phyloP scores from a whole-genome alignment of 2,797 vertebrate genomes.

The Cyclopterus lumpus region DNA sequence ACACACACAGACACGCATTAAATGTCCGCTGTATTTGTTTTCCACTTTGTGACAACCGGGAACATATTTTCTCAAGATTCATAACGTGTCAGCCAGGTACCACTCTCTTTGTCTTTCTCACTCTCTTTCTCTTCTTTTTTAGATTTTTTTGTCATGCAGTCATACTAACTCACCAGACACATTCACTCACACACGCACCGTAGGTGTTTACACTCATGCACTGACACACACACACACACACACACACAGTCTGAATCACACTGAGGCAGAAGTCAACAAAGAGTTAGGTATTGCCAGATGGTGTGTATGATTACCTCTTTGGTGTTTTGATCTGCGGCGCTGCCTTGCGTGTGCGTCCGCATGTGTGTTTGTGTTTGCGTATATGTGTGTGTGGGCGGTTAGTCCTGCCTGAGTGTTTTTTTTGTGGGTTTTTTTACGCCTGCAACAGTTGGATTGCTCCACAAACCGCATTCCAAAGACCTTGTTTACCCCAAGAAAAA shows the following conservation, averaged over 20 bases:
- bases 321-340: constrained; percentile 56
- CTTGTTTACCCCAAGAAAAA: constrained; percentile 54
- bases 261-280: constrained; percentile 60
- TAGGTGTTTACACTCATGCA: constrained; percentile 40
- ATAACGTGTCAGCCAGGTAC: constrained; percentile 32
- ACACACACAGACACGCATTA: neutral
- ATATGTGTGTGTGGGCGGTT: constrained; percentile 55
- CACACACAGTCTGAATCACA: constrained; percentile 23
- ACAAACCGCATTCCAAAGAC: constrained; percentile 28
- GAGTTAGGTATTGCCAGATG: constrained; percentile 62
- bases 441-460: constrained; percentile 32
- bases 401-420: constrained; percentile 38
- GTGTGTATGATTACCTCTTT: constrained; percentile 64
- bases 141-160: constrained; percentile 58
- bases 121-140: constrained; percentile 13
- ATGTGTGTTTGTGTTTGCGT: constrained; percentile 48
- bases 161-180: constrained; percentile 25
- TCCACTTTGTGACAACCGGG: constrained; percentile 20
- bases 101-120: constrained; percentile 4
- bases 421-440: constrained; percentile 21
- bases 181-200: constrained; percentile 26
- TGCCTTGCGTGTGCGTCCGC: constrained; percentile 29
- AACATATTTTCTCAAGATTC: constrained; percentile 36
- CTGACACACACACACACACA: constrained; percentile 11
- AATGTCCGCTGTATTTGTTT: constrained; percentile 39